Base-by-base conservation (phyloP, 2,113 vertebrate genomes). In the Patagioenas fasciata region DNA sequence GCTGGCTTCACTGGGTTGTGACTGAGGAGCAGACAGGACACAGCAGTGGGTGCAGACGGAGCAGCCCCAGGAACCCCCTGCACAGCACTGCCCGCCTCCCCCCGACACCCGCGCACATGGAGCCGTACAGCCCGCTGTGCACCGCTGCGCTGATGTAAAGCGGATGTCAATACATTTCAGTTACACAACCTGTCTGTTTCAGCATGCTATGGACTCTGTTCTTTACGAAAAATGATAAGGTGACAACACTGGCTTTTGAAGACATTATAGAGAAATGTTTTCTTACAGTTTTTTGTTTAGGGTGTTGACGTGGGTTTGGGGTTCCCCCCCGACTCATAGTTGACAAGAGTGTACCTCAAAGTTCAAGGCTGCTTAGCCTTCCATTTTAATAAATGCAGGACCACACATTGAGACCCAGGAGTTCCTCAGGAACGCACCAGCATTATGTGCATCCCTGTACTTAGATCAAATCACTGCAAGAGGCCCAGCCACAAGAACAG, bases 381-480 rank as follows among this genome's bases (percentile, higher is more conserved):
- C 47, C 19, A 13, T 3, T 34, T 10, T 3, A 65, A 5, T 48
- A 54, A 38, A 40, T 0, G 3, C 34, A 38, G 57, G 61, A 40
- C n/a, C 36, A 10, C 0, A 0, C 29, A 21, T 0, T 0, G 6
- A 64, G 74, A 36, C 26, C 9, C 80, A 47, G 65, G 44, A 29
- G 38, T 3, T 80, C 38, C 50, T 64, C 66, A 0, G 0, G 3
- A n/a, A 21, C 1, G 2, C 36, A 20, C 24, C 2, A 7, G 25
- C 34, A 19, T 3, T 2, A 5, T 2, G 5, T 4, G 12, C 61
- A 67, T 21, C 67, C 66, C 91, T 47, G 40, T 3, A 26, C 19
- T 23, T 2, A 10, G 8, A 5, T 4, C 4, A 24, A 58, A 74
- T 13, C 18, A 17, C 74, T 58, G 74, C 73, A 17, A 7, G 29